Base-by-base conservation (phyloP, 2,113 vertebrate genomes). In the Arizona elegans region DNA sequence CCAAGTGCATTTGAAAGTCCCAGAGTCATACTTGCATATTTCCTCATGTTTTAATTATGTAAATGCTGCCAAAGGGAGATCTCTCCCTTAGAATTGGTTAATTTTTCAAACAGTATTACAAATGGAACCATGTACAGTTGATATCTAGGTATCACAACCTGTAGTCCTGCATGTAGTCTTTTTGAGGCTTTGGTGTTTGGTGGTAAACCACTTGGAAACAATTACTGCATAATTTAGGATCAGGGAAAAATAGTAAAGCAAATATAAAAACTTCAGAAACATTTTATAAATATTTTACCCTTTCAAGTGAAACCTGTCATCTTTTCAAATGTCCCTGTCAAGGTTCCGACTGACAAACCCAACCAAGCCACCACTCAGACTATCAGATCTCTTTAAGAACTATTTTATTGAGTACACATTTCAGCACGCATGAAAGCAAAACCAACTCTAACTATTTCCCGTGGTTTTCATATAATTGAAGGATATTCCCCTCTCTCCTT, bases 1-100 rank as follows among this genome's bases (percentile, higher is more conserved):
- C 65, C 88, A 95, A 95, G 86, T n/a, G 92, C 91, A 91, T 38
- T 91, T 53, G 86, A 94, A 93, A 88, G 70, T 56, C 21, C 47
- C 47, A 81, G 23, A 29, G 29, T 86, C 19, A 29, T 86, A 50
- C 19, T 54, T 33, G 26, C 26, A 54, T 8, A 70, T 70, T 92
- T 47, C 52, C 33, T 81, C 50, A 86, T 38, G 29, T 53, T 50
- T 90, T 90, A 38, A 62, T 86, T 88, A 86, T 88, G 24, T 90
- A 81, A 91, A 21, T 26, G 11, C 8, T 86, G 58, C 47, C 92
- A 87, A 59, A 91, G 43, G 1, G 88, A 87, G 38, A 33, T 56
- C 1, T 90, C 38, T 33, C 26, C 2, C 19, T 52, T 15, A 24
- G 55, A 29, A 13, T 13, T 55, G 43, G 11, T 86, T 87, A 87